A percentile compares a stretch with the other conserved stretches of the same genome.
Conservation (phyloP, 1,140 invertebrate species). For the Melanaphis sacchari region DNA sequence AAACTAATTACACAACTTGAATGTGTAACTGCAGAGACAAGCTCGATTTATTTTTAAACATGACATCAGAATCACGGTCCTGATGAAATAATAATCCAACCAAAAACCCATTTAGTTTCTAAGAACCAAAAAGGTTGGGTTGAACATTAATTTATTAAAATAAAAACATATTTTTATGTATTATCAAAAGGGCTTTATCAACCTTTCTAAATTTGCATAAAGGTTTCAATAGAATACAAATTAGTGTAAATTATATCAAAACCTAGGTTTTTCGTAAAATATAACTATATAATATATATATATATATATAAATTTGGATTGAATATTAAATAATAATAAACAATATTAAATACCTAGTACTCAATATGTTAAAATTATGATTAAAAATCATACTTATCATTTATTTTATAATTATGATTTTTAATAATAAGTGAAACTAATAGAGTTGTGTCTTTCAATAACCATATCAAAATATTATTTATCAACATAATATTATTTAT, state of each 20-base stretch:
- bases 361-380: too few species aligned
- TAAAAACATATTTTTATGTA: conserved; percentile 11
- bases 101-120: neutral
- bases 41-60: conserved; percentile 3
- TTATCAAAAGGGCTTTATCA: neutral
- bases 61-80: neutral
- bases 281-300: too few species aligned
- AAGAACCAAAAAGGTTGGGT: neutral
- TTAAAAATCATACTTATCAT: too few species aligned
- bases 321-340: neutral
- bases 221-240: neutral
- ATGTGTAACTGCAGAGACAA: neutral
- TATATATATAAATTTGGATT: neutral
- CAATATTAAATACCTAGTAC: neutral
- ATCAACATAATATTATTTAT: neutral
- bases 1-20: neutral
- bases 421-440: neutral
- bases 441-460: neutral
- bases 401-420: neutral
- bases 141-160: conserved; percentile 10
- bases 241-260: conserved; percentile 1
- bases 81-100: conserved; percentile 8
- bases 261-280: neutral
- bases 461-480: neutral
- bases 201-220: neutral